These are phyloP conservation scores for Seriola quinqueradiata DNA, from an alignment of 2,113 vertebrate species.

Conservation along the genomic window DNA sequence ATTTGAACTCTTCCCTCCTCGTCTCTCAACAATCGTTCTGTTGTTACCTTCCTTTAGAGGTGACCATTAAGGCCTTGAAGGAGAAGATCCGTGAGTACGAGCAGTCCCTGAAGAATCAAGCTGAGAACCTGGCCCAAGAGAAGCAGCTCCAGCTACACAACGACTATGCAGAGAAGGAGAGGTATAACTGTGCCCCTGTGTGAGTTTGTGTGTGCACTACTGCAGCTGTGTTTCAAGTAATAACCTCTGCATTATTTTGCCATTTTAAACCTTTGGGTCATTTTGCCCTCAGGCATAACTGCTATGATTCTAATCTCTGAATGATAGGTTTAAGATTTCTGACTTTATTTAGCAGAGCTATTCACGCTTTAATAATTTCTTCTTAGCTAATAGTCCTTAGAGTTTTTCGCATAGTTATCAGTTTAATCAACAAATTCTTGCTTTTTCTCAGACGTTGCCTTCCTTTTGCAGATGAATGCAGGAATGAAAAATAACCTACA, in stretches of 20 bases:
- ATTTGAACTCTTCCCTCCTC: conserved; percentile 7
- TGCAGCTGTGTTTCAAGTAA: conserved; percentile 31
- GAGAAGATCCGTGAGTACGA: conserved; percentile 99
- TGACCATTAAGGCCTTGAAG: conserved; percentile 99
- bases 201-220: neutral
- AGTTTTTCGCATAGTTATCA: conserved; percentile 15
- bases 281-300: conserved; percentile 31
- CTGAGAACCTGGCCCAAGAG: conserved; percentile 95
- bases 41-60: conserved; percentile 86
- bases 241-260: conserved; percentile 56
- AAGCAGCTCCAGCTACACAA: conserved; percentile 97
- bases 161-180: conserved; percentile 98
- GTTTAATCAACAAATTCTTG: conserved; percentile 45
- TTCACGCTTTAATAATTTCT: conserved; percentile 43
- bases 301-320: conserved; percentile 48
- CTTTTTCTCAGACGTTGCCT: conserved; percentile 10
- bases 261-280: conserved; percentile 47
- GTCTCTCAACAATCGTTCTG: conserved; percentile 30
- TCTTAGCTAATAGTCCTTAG: conserved; percentile 7
- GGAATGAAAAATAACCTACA: conserved; percentile 41
- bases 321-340: conserved; percentile 40
- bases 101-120: conserved; percentile 96
- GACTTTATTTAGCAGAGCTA: conserved; percentile 43
- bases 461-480: conserved; percentile 36
- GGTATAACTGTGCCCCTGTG: conserved; percentile 64